phyloP scores from a whole-genome alignment of 2,797 vertebrate genomes.

The Peromyscus eremicus region DNA sequence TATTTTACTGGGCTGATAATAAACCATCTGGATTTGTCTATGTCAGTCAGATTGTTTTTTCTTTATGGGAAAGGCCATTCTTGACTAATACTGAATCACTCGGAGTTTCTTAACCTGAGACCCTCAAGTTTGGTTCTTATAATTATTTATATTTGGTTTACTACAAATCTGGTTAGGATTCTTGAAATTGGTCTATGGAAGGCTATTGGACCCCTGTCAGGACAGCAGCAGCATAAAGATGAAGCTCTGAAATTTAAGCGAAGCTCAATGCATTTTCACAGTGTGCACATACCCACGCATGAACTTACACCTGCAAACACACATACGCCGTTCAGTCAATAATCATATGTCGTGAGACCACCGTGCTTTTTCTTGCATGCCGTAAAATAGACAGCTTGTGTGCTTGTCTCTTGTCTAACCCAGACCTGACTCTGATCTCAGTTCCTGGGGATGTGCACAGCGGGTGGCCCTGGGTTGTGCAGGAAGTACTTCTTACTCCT shows the following conservation, averaged over 20 bases:
- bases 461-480: background rate
- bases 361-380: no score
- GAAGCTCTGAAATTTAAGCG: background rate
- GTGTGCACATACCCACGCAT: background rate
- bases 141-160: constrained; percentile 35
- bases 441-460: background rate
- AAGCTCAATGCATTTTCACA: background rate
- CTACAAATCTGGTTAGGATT: constrained; percentile 23
- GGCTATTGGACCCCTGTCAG: background rate
- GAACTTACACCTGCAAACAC: background rate
- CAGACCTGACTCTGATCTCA: background rate
- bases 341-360: no score
- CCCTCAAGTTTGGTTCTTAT: constrained; percentile 47
- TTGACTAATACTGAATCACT: constrained; percentile 49
- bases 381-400: background rate
- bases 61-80: constrained; percentile 41
- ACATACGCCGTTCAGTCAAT: no score
- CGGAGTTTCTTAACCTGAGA: constrained; percentile 32
- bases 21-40: constrained; percentile 10
- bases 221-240: constrained; percentile 13
- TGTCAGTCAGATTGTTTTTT: background rate
- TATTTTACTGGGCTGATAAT: constrained; percentile 54
- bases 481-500: background rate
- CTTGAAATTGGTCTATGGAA: background rate
- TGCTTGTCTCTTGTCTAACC: background rate